Evolutionary conservation across 1,140 invertebrate genomes (phyloP).

Genomic region (Pogonomyrmex californicus): DNA sequence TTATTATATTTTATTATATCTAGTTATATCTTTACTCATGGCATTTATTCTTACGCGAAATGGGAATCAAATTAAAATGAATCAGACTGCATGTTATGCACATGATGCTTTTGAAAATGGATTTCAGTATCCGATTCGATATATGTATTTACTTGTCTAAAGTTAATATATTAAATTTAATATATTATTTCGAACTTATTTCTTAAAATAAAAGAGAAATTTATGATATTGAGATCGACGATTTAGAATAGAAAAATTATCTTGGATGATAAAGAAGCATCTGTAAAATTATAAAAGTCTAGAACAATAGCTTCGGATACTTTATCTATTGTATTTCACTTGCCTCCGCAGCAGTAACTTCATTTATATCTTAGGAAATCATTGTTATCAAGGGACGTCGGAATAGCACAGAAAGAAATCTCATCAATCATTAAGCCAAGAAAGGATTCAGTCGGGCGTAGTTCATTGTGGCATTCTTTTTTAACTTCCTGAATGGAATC

Average conservation of each 20-base stretch:
- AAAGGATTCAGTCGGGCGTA: constrained; percentile 56
- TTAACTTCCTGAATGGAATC: constrained; percentile 56
- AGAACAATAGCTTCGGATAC: constrained; percentile 36
- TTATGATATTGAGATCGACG: background rate
- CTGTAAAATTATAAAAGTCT: constrained; percentile 39
- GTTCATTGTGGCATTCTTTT: constrained; percentile 62
- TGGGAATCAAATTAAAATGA: constrained; percentile 16
- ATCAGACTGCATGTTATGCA: constrained; percentile 15
- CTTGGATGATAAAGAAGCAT: constrained; percentile 3
- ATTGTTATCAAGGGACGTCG: constrained; percentile 58
- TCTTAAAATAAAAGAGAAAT: background rate
- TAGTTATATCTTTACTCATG: background rate
- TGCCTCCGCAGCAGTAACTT: constrained; percentile 43
- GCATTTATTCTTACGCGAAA: background rate
- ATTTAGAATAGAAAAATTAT: constrained; percentile 8
- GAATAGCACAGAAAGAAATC: constrained; percentile 49
- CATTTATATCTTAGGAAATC: constrained; percentile 62
- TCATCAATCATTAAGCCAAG: constrained; percentile 63
- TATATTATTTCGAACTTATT: background rate
- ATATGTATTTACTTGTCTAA: background rate
- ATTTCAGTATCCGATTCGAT: constrained; percentile 21
- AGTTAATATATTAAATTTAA: constrained; percentile 5
- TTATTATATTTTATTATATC: constrained; percentile 5
- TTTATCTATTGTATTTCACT: constrained; percentile 60
- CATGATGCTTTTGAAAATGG: constrained; percentile 24